phyloP scores from a whole-genome alignment of 1,140 invertebrate genomes.

The Drosophila carrolli region DNA sequence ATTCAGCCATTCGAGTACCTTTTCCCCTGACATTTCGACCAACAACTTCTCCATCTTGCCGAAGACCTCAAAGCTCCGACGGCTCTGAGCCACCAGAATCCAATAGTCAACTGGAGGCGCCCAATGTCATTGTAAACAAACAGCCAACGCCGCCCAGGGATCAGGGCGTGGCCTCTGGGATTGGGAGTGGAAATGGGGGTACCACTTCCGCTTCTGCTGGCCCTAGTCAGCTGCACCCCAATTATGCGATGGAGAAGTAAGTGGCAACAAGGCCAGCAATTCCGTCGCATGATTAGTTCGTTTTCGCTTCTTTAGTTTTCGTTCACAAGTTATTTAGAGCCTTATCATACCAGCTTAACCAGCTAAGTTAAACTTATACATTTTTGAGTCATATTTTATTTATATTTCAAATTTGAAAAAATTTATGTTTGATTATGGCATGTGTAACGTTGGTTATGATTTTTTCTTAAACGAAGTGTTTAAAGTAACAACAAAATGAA shows the following conservation, averaged over 20 bases:
- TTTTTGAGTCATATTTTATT: not conserved
- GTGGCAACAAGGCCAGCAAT: conserved; percentile 40
- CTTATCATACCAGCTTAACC: not conserved
- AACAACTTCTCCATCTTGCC: conserved; percentile 25
- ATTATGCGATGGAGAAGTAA: conserved; percentile 78
- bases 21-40: conserved; percentile 21
- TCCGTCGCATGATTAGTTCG: conserved; percentile 52
- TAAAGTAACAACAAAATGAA: too few species aligned
- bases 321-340: not conserved
- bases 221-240: conserved; percentile 61
- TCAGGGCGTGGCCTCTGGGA: conserved; percentile 23
- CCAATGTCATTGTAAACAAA: conserved; percentile 79
- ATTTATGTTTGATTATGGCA: too few species aligned
- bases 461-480: too few species aligned
- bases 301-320: conserved; percentile 22
- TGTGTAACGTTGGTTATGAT: too few species aligned
- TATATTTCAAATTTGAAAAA: not conserved
- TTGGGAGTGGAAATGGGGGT: conserved; percentile 2
- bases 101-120: conserved; percentile 43
- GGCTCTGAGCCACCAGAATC: conserved; percentile 41
- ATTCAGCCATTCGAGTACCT: conserved; percentile 7
- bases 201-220: conserved; percentile 26
- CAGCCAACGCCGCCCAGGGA: conserved; percentile 74
- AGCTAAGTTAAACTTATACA: not conserved
- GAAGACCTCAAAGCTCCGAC: conserved; percentile 39